Base-by-base conservation (phyloP, 2,888 invertebrate species). In the Amblyteles armatorius region DNA sequence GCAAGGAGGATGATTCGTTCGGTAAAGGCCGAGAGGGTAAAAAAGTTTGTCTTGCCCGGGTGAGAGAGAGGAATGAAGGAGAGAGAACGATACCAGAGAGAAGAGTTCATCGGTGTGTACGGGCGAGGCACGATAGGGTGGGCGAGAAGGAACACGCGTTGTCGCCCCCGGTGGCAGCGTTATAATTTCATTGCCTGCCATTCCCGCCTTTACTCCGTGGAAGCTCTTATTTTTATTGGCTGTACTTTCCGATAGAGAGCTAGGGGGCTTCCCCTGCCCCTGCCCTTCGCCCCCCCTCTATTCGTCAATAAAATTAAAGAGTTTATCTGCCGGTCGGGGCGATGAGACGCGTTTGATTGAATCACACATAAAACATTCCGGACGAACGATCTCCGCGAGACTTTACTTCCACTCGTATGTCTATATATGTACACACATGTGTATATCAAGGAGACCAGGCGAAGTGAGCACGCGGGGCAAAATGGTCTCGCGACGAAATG, bases 141-240 rank as follows among this genome's bases (percentile, higher is more conserved):
- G 55, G 52, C 77, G 77, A 68, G 68, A 65, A 40, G 55, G 40
- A 65, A 79, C 71, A 79, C 50, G 71, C 63, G 63, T 79, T 79
- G 79, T 79, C 79, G 79, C 79, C 71, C 71, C 79, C 79, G 79
- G 79, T 79, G 79, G 79, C 79, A 71, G 79, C 36, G 44, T 79
- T 79, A 79, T 79, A 79, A 79, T 79, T 79, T 79, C 79, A 79
- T 79, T 72, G 79, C 71, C 71, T 50, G 48, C 60, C 73, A 57
- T 40, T 72, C 73, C 44, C 57, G 13, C 26, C 44, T 48, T n/a
- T 48, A 11, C 48, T 13, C 48, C 9, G 48, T 60, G 60, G 29
- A 63, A 40, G 44, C 48, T 11, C 11, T 26, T 29, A 48, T 60
- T 63, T 74, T 74, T 29, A 48, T 74, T 63, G 29, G 48, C 19